phyloP scores from a whole-genome alignment of 2,888 invertebrate species.

The Patella caerulea region DNA sequence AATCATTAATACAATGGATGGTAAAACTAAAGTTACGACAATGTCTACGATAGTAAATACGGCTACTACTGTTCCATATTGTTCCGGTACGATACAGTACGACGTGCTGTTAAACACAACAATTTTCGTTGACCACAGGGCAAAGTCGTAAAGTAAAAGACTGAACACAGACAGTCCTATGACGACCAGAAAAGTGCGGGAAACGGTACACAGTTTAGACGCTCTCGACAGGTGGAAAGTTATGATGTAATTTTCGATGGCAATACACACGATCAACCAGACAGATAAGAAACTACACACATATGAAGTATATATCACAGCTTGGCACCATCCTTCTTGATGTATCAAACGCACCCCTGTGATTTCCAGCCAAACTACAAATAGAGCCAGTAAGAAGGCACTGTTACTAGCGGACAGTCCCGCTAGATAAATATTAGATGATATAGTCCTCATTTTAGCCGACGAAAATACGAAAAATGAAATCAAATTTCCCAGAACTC shows the following conservation, averaged over 20 bases:
- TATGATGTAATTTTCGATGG: conserved; percentile 83
- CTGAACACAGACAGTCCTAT: conserved; percentile 36
- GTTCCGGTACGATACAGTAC: conserved; percentile 42
- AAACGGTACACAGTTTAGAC: conserved; percentile 48
- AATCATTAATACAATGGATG: conserved; percentile 44
- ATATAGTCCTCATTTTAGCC: conserved; percentile 81
- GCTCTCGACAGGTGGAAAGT: conserved; percentile 54
- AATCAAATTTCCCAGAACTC: conserved; percentile 82
- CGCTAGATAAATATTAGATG: conserved; percentile 84
- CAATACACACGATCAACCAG: conserved; percentile 89
- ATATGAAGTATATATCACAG: conserved; percentile 80
- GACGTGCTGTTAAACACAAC: conserved; percentile 8
- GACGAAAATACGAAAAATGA: conserved; percentile 83
- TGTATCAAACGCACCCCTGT: conserved; percentile 46
- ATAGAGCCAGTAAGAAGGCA: conserved; percentile 79
- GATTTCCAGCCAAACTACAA: conserved; percentile 68
- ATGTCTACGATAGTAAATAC: conserved; percentile 50
- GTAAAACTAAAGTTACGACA: conserved; percentile 46
- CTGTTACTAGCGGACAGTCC: conserved; percentile 85
- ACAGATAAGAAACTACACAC: conserved; percentile 72
- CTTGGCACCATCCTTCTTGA: conserved; percentile 77
- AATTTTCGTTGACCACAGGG: conserved; percentile 32
- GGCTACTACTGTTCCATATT: conserved; percentile 40
- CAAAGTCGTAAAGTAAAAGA: conserved; percentile 39
- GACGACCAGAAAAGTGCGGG: conserved; percentile 47